Percentiles rank a stretch among this genome's conserved stretches.
Conservation (phyloP, 2,113 vertebrate genomes). For the Hemibagrus wyckioides region DNA sequence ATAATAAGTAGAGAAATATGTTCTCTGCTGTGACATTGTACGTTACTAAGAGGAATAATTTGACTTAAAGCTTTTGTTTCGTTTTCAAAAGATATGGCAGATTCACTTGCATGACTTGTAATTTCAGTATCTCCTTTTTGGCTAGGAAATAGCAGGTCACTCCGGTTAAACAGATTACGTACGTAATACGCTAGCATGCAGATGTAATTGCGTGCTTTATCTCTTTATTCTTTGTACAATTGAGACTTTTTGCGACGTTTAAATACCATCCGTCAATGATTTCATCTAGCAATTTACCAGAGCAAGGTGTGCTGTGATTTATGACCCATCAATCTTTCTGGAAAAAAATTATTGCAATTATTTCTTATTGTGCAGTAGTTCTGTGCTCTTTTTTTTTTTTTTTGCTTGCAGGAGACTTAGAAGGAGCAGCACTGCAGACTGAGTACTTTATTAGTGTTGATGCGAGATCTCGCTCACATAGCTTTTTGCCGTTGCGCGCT, state of each 20-base stretch:
- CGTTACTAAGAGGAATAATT: slow-evolving; percentile 32
- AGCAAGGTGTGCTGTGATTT: not conserved
- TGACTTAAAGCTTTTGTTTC: slow-evolving; percentile 17
- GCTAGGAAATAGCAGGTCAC: slow-evolving; percentile 58
- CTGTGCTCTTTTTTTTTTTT: not conserved
- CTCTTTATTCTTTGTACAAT: slow-evolving; percentile 58
- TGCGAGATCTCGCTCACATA: slow-evolving; percentile 8
- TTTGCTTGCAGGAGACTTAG: slow-evolving; percentile 2
- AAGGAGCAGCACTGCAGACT: not conserved
- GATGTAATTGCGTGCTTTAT: slow-evolving; percentile 71
- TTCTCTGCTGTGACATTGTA: slow-evolving; percentile 28
- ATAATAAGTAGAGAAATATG: slow-evolving; percentile 40
- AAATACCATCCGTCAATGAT: slow-evolving; percentile 44
- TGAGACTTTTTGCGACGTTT: slow-evolving; percentile 52
- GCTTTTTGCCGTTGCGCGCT: not conserved
- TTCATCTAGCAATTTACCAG: slow-evolving; percentile 22
- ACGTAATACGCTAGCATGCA: slow-evolving; percentile 27
- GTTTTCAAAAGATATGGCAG: slow-evolving; percentile 59
- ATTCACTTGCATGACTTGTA: slow-evolving; percentile 61
- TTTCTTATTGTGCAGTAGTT: slow-evolving; percentile 51
- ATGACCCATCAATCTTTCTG: slow-evolving; percentile 63
- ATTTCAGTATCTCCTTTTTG: slow-evolving; percentile 65
- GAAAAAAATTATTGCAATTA: slow-evolving; percentile 43
- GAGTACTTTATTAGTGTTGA: slow-evolving; percentile 32
- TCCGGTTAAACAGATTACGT: slow-evolving; percentile 64